Evolutionary conservation across 2,797 vertebrate species (phyloP).

Genomic region (Champsocephalus esox): DNA sequence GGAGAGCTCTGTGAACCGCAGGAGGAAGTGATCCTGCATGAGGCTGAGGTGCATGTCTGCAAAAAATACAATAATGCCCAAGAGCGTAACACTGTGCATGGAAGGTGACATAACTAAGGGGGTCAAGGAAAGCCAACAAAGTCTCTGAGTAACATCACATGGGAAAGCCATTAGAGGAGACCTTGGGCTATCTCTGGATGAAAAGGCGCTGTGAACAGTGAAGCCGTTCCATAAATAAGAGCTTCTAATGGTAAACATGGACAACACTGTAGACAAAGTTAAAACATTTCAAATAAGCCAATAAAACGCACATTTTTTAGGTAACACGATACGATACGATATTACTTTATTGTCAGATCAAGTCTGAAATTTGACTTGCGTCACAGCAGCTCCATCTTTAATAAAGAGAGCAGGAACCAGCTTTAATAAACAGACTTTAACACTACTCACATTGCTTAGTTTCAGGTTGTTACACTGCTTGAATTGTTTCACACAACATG

Average conservation of each 20-base stretch:
- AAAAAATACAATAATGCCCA: slow-evolving; percentile 1
- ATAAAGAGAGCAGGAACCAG: too few species aligned
- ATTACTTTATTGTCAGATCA: too few species aligned
- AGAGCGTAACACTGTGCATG: slow-evolving; percentile 16
- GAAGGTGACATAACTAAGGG: background rate
- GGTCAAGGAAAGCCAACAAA: slow-evolving; percentile 23
- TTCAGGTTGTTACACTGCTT: too few species aligned
- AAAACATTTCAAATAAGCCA: too few species aligned
- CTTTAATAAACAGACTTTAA: too few species aligned
- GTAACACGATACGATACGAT: too few species aligned
- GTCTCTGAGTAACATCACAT: slow-evolving; percentile 1
- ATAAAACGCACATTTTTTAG: too few species aligned
- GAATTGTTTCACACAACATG: too few species aligned
- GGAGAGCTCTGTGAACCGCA: slow-evolving; percentile 16
- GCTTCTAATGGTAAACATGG: slow-evolving; percentile 2
- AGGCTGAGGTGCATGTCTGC: slow-evolving; percentile 18
- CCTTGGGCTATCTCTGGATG: slow-evolving; percentile 25
- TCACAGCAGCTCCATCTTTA: too few species aligned
- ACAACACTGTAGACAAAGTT: too few species aligned
- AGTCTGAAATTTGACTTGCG: too few species aligned
- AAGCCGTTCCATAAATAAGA: slow-evolving; percentile 2
- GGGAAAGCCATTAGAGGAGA: slow-evolving; percentile 41
- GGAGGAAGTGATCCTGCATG: slow-evolving; percentile 26
- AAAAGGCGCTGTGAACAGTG: background rate
- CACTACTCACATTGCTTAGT: too few species aligned